These are phyloP conservation scores for Heliconius nattereri DNA, from an alignment of 1,140 invertebrate species.

Conservation along the genomic window DNA sequence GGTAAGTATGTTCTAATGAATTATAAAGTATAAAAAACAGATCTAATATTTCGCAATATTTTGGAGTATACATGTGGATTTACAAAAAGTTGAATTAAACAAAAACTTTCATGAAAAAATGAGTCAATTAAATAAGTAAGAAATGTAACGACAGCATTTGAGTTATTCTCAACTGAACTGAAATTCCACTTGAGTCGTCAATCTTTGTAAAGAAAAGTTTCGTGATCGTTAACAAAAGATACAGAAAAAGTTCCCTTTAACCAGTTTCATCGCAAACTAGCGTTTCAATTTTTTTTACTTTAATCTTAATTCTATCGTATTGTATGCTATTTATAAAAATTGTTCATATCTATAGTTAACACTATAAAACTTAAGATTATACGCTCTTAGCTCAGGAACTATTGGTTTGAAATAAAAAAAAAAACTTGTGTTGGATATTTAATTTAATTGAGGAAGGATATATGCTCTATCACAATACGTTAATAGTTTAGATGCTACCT, in stretches of 20 bases:
- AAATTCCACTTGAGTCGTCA: constrained; percentile 2
- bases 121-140: background rate
- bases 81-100: too few relatives aligned
- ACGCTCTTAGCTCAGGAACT: too few relatives aligned
- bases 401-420: too few relatives aligned
- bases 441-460: too few relatives aligned
- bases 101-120: background rate
- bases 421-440: too few relatives aligned
- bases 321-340: background rate
- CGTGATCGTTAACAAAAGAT: background rate
- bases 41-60: background rate
- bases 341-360: background rate
- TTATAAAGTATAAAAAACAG: background rate
- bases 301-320: background rate
- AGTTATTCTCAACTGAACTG: background rate
- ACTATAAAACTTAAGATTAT: too few relatives aligned
- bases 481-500: too few relatives aligned
- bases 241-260: constrained; percentile 5
- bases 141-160: background rate
- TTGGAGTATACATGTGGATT: too few relatives aligned
- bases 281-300: background rate
- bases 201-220: background rate
- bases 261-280: background rate
- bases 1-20: too few relatives aligned
- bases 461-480: too few relatives aligned